A percentile compares a stretch with the other conserved stretches of the same genome.
Conservation (phyloP, 2,113 vertebrate species). For the Myiopsitta monachus region DNA sequence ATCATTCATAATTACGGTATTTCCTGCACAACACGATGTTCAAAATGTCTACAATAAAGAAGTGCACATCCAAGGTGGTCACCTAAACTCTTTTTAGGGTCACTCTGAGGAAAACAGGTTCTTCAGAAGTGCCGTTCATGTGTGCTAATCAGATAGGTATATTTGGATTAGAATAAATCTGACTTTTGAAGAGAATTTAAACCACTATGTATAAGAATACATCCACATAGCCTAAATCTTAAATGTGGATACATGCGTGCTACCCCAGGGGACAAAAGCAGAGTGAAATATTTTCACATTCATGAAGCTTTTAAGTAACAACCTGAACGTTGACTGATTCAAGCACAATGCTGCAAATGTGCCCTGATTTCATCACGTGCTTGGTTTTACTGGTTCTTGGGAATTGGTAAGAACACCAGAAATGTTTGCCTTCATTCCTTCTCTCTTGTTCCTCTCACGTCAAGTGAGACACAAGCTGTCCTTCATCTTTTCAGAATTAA, state of each 20-base stretch:
- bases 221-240: not conserved
- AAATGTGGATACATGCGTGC: not conserved
- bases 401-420: not conserved
- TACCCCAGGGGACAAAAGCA: not conserved
- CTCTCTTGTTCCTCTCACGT: not conserved
- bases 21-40: not conserved
- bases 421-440: not conserved
- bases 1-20: not conserved
- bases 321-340: not conserved
- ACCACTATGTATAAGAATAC: not conserved
- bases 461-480: not conserved
- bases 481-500: not conserved
- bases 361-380: not conserved
- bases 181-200: not conserved
- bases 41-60: not conserved
- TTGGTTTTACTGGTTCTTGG: not conserved
- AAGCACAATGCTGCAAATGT: not conserved
- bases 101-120: not conserved
- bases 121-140: not conserved
- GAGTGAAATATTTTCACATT: not conserved
- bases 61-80: not conserved
- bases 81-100: not conserved
- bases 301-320: not conserved
- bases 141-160: not conserved
- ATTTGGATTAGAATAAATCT: not conserved